Evolutionary conservation across 2,113 vertebrate genomes (phyloP), one percentile per base, ranked within the genome.

Genomic region (Austrofundulus limnaeus): DNA sequence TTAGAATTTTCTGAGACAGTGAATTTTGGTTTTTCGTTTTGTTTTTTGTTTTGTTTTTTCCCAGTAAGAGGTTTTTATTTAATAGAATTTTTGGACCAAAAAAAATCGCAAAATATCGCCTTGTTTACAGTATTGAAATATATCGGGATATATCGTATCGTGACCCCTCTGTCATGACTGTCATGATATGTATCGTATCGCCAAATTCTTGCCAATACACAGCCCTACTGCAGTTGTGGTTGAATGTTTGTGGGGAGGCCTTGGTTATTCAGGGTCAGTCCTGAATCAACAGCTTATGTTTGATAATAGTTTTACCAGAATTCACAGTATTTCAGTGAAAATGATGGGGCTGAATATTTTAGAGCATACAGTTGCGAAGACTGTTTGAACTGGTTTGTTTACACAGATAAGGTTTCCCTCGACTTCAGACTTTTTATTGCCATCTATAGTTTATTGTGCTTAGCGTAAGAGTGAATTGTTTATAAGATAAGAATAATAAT

Each of bases 371-470:
- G 66, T 70, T 23, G 56, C 56, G 54, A 52, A 62, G 51, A 38
- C 61, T 79, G 72, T 85, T 81, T 78, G 72, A 77, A 77, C 66
- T 60, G 49, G 61, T 74, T 82, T 82, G 73, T 86, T 88, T 70
- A 75, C 63, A 63, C 58, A 56, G 77, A 84, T 74, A 74, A 72
- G 66, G 43, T 24, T 73, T 48, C 41, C 52, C 56, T 78, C 69
- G 66, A 70, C 64, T 68, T 65, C 69, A 61, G 65, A 76, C 58
- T 74, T 51, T 67, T 83, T 62, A 69, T 77, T 23, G 19, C 55
- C 53, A 60, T 46, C 41, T 52, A 52, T 16, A 7, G 28, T 31
- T 48, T 51, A 50, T 54, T 37, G 60, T 16, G 38, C 0, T 38
- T 42, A 28, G 3, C 25, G 3, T 3, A 28, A 17, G 21, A 51